Evolutionary conservation across 1,140 invertebrate genomes (phyloP).

Genomic region (Kradibia gibbosae): DNA sequence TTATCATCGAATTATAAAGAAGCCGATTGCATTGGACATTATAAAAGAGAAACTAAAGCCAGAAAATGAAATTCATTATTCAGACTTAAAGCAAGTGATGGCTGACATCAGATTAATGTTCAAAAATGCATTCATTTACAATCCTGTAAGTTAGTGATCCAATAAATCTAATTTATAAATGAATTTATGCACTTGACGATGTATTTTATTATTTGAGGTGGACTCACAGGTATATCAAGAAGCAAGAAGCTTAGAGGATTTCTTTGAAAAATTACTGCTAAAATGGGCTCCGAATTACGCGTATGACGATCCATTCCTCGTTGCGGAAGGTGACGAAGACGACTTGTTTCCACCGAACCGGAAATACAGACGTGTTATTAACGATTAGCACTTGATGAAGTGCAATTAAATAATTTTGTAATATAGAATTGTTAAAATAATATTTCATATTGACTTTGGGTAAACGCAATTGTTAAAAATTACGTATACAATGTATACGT

Average conservation of each 20-base stretch:
- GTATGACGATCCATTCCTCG: conserved; percentile 72
- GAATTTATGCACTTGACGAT: conserved; percentile 22
- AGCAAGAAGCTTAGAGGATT: conserved; percentile 87
- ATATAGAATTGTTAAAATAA: conserved; percentile 45
- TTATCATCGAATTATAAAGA: conserved; percentile 83
- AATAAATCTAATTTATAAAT: conserved; percentile 33
- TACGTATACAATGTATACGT: conserved; percentile 48
- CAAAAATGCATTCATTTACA: conserved; percentile 88
- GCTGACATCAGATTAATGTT: conserved; percentile 89
- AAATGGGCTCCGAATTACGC: conserved; percentile 87
- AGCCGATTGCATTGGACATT: conserved; percentile 88
- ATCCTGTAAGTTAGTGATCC: conserved; percentile 82
- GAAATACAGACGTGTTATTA: conserved; percentile 75
- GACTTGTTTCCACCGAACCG: conserved; percentile 73
- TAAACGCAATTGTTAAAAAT: conserved; percentile 43
- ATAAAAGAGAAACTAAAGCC: conserved; percentile 86
- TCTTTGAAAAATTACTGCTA: conserved; percentile 86
- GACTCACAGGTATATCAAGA: conserved; percentile 88
- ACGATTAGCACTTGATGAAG: conserved; percentile 64
- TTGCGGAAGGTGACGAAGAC: conserved; percentile 65
- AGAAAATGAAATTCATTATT: conserved; percentile 81
- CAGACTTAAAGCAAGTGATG: conserved; percentile 83
- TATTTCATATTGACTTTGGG: conserved; percentile 35
- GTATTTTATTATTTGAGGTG: conserved; percentile 73
- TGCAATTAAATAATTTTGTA: conserved; percentile 32